Evolutionary conservation across 35 echinoderm and acorn worm genomes (phyloP).

Genomic region (Ptychodera flava): DNA sequence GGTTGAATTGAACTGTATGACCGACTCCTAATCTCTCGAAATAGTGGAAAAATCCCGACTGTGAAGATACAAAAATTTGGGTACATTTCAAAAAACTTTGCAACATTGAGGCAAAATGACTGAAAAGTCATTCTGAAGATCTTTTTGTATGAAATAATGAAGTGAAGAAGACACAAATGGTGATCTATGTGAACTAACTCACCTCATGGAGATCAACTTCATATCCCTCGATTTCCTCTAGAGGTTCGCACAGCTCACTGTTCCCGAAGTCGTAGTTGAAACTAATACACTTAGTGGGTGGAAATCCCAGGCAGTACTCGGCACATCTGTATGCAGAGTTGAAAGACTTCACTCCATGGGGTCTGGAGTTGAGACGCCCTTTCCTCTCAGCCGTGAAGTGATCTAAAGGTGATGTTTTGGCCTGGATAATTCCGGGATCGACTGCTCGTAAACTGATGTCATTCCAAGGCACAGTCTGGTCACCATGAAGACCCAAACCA

Average conservation of each 20-base stretch:
- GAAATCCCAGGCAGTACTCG: conserved; percentile 19
- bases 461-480: conserved; percentile 39
- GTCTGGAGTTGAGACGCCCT: not conserved
- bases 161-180: too few relatives aligned
- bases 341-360: not conserved
- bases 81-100: too few relatives aligned
- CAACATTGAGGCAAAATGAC: too few relatives aligned
- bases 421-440: not conserved
- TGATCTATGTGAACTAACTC: too few relatives aligned
- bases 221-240: conserved; percentile 36
- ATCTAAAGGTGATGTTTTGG: not conserved
- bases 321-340: conserved; percentile 13
- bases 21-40: conserved; percentile 36
- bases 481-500: conserved; percentile 24
- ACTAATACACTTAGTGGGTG: conserved; percentile 28
- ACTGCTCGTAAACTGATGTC: not conserved
- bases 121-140: too few relatives aligned
- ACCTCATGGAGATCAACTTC: conserved; percentile 35
- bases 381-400: not conserved
- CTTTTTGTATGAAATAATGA: too few relatives aligned
- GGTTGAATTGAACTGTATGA: conserved; percentile 30
- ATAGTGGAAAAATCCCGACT: conserved; percentile 29
- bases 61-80: not conserved
- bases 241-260: conserved; percentile 14
- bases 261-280: conserved; percentile 33